These are phyloP conservation scores for Pangasius krempfi DNA, from an alignment of 2,797 vertebrate genomes.

Conservation along the genomic window DNA sequence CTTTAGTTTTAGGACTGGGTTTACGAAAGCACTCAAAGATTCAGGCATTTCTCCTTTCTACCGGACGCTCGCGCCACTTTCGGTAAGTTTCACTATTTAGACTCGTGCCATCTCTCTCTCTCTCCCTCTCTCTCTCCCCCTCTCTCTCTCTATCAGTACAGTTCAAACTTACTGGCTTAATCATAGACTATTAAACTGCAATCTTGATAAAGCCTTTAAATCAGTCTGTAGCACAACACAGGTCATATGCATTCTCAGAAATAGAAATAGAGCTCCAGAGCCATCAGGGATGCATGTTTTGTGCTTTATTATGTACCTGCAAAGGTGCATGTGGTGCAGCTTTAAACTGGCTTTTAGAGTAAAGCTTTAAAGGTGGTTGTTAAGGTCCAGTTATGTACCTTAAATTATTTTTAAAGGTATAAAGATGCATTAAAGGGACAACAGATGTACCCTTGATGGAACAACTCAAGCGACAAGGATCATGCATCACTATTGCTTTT, in stretches of 20 bases:
- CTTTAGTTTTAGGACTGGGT: not conserved
- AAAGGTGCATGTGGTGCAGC: not conserved
- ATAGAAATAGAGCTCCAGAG: not conserved
- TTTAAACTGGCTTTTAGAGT: not conserved
- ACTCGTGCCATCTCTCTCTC: constrained; percentile 8
- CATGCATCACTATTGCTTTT: not conserved
- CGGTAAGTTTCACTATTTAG: constrained; percentile 6
- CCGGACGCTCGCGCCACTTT: not conserved
- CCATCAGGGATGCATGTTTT: not conserved
- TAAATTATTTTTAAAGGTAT: not conserved
- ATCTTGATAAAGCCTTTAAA: no score
- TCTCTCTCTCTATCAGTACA: not conserved
- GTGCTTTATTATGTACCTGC: not conserved
- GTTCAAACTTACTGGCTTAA: no score
- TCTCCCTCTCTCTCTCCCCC: constrained; percentile 30
- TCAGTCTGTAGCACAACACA: no score
- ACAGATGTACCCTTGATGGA: not conserved
- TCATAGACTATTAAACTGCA: no score
- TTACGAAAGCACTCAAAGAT: not conserved
- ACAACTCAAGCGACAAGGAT: not conserved
- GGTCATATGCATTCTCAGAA: not conserved
- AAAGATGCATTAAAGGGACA: not conserved
- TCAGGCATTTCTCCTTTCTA: not conserved
- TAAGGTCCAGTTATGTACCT: not conserved
- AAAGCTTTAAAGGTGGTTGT: not conserved